Evolutionary conservation across 2,888 invertebrate species (phyloP), one percentile per base, ranked within the genome.

Genomic region (Tipula confusa): DNA sequence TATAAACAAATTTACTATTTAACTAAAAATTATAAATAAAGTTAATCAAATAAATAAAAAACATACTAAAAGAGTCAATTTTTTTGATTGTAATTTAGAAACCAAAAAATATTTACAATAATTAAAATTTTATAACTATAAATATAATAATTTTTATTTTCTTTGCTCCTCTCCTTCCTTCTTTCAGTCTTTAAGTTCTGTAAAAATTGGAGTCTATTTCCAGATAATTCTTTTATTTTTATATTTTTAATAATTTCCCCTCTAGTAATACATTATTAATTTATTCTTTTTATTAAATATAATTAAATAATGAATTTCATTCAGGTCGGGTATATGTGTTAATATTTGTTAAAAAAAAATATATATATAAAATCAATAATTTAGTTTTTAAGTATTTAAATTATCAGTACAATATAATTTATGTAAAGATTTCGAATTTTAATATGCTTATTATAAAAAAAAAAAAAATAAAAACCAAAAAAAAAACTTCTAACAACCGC

Each of bases 11-110:
- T 84, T 36, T 83, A 38, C 29, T 82, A 36, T 83, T 84, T 81
- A 29, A 79, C 13, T 82, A 82, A 84, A 88, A 86, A 85, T 87
- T 83, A 79, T 79, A 88, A 88, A 88, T 88, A 88, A 29, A 80
- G 31, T 29, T 29, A 29, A 29, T 80, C 31, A 29, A 80, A 80
- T 86, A 43, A 83, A 83, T 88, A 84, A 82, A 79, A 64, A 13
- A 82, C 64, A 87, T 89, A 89, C 89, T 89, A 89, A 89, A 89
- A 89, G 89, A 88, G 89, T 89, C 89, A 89, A 89, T 89, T 89
- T 89, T 87, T 87, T 87, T 80, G 64, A 64, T 64, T 64, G 64
- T 64, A 64, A 64, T 64, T 64, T 64, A 64, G 64, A 64, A 24
- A 64, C 64, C 18, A 64, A 24, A 43, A 24, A 24, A 9, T 64